Evolutionary conservation across 2,113 vertebrate genomes (phyloP), one percentile per base, ranked within the genome.

Genomic region (Neolamprologus variostigma): DNA sequence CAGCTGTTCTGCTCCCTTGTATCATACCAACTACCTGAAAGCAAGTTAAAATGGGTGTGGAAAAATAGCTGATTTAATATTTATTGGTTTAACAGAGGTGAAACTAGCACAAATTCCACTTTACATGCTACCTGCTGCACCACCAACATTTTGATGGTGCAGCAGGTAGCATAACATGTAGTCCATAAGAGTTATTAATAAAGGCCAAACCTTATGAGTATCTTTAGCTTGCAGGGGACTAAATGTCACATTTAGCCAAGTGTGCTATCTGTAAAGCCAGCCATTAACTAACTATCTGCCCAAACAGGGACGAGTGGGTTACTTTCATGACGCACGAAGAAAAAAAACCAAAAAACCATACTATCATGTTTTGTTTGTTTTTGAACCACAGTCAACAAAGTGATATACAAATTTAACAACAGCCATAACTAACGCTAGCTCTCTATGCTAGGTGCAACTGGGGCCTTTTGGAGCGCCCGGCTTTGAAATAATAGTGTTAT

Each of bases 381-480:
- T 66, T 66, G 21, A 45, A 50, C 45, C 45, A 78, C 16, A 50
- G 26, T 50, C 4, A 26, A 28, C 26, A 76, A 78, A 31, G 47
- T 51, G 17, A 33, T 50, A 78, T 33, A 51, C 26, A 51, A 78
- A 51, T 33, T 4, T 13, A 51, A 78, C 51, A 82, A 63, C 42
- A 78, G 7, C 17, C 8, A 79, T 19, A 14, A 42, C 37, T 28
- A 12, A 33, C 47, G 50, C 13, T 42, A 33, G 61, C 9, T 54
- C 68, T 53, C 76, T 28, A 28, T 37, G 68, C 57, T 82, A 16
- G 37, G 8, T 80, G 33, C 23, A 87, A 82, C 35, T 82, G 89
- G 59, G 89, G 86, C 89, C 91, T 91, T 89, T 82, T 14, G 68
- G 21, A 86, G 68, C 82, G 26, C 85, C 87, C 66, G 85, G 89